Conservation (phyloP, 2,797 vertebrate genomes). For the Acomys russatus region DNA sequence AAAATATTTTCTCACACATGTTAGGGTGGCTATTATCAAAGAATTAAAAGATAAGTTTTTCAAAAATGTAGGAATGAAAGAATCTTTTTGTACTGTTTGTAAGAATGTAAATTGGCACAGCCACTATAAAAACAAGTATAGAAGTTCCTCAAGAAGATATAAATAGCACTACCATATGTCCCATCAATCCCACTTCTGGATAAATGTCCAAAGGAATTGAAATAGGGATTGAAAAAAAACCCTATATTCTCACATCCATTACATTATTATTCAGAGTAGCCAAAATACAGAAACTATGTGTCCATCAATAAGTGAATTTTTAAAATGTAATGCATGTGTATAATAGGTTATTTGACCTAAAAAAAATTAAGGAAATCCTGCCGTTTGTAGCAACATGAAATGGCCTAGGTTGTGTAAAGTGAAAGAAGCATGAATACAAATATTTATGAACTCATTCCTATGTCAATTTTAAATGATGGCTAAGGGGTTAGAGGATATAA, state of each 20-base stretch:
- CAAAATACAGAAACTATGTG: not conserved
- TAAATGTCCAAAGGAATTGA: not conserved
- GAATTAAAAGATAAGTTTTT: not conserved
- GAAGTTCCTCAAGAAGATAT: not conserved
- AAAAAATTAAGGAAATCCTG: not conserved
- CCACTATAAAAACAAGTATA: not conserved
- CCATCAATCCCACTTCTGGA: not conserved
- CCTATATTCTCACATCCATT: not conserved
- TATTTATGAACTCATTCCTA: not conserved
- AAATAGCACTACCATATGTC: not conserved
- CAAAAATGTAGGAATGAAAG: not conserved
- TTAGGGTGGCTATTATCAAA: not conserved
- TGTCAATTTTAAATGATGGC: not conserved
- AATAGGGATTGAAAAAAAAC: not conserved
- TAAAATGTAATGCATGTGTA: not conserved
- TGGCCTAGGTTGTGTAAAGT: not conserved
- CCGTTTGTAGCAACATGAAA: not conserved
- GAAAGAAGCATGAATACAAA: not conserved
- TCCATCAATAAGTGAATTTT: not conserved
- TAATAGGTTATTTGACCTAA: not conserved
- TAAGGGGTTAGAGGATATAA: not conserved
- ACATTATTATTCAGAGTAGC: not conserved
- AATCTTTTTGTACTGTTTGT: not conserved
- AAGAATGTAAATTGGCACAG: slow-evolving; percentile 21
- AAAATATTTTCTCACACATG: not conserved